Evolutionary conservation across 2,797 vertebrate genomes (phyloP), one percentile per base, ranked within the genome.

Genomic region (Gymnocypris eckloni): DNA sequence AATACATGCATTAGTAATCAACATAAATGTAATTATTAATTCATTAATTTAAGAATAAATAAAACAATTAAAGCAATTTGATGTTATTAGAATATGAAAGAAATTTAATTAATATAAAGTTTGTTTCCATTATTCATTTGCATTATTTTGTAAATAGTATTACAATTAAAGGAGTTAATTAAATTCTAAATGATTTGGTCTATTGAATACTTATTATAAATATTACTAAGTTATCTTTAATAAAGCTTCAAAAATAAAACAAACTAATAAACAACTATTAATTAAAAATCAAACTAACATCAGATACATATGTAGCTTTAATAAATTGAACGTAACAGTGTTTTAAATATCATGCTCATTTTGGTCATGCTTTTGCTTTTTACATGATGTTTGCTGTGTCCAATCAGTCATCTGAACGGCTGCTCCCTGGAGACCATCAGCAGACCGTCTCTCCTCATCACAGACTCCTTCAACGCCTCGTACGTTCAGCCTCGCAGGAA

Each of bases 401-500:
- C 87, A 89, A 89, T 11, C 79, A 99, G 98, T 86, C 98, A 99
- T 91, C 95, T 99, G 87, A 99, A 99, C 59, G 98, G 98, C 84
- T 99, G 98, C 91, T 96, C 96, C 5, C 87, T 99, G 94, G 98
- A 99, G 94, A 98, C 97, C 93, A 93, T 99, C 76, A 99, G 96
- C 90, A 96, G 98, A 50, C 98, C 98, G 6, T 99, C 98, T 6
- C 92, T 99, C 50, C 98, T 99, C 56, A 99, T 99, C 92, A 99
- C 98, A 50, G 98, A 99, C 92, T 98, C 97, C 25, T 99, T 99
- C 92, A 99, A 99, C 88, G 98, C 98, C 82, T 93, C 96, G 0
- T 99, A 99, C 2, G 96, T 99, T 18, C 98, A 99, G 88, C 98
- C 98, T 16, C 96, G 98, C 61, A 96, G 98, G 80, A 99, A 99